A percentile compares a stretch with the other conserved stretches of the same genome.
These are phyloP conservation scores for Idaea biselata DNA, from an alignment of 2,888 invertebrate species.

Conservation along the genomic window DNA sequence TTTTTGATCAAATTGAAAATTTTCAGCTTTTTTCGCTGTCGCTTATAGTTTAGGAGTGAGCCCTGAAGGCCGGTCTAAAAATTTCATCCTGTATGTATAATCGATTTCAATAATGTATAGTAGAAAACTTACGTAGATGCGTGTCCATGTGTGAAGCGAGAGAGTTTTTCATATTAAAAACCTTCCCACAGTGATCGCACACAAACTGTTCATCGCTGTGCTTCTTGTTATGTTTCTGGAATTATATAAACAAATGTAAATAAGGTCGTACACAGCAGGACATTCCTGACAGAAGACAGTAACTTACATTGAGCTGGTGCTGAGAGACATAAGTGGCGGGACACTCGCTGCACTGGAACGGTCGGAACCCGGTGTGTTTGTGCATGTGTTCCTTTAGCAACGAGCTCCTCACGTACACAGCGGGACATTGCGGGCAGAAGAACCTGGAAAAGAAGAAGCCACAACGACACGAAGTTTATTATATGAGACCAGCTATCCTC, in stretches of 20 bases:
- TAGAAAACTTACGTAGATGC: conserved; percentile 50
- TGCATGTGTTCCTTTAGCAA: conserved; percentile 49
- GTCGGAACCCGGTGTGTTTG: conserved; percentile 56
- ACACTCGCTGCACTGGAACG: conserved; percentile 53
- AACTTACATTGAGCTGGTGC: conserved; percentile 46
- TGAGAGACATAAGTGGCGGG: conserved; percentile 53
- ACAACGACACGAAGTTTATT: neutral
- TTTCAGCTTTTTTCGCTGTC: no score
- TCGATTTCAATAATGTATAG: neutral
- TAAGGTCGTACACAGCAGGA: no score
- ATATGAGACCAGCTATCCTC: no score
- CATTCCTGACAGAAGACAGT: no score
- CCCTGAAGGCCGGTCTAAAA: no score
- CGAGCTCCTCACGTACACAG: conserved; percentile 41
- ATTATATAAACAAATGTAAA: conserved; percentile 5
- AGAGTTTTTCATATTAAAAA: conserved; percentile 51
- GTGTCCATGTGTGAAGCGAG: conserved; percentile 58
- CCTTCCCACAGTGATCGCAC: conserved; percentile 58
- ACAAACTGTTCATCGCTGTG: conserved; percentile 46
- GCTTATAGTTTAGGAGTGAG: no score
- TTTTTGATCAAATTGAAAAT: no score
- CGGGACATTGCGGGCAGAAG: conserved; percentile 50
- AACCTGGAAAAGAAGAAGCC: no score
- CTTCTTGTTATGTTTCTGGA: conserved; percentile 54
- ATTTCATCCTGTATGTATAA: no score